Evolutionary conservation across 2,888 invertebrate species (phyloP).

Genomic region (Hypena proboscidalis): DNA sequence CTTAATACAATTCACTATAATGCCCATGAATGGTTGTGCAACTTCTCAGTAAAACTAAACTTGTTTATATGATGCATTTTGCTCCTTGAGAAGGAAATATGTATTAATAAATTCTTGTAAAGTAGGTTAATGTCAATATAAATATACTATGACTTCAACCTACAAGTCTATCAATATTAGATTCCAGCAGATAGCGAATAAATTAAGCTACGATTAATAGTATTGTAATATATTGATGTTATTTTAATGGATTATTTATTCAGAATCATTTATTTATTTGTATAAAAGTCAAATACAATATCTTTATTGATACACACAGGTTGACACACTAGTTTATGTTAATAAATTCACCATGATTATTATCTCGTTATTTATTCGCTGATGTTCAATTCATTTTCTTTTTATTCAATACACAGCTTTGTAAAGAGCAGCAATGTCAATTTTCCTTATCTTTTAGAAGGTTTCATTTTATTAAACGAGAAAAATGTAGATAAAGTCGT

Average conservation of each 20-base stretch:
- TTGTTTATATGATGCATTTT: slow-evolving; percentile 38
- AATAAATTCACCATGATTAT: no score
- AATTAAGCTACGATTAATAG: slow-evolving; percentile 26
- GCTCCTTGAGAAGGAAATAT: slow-evolving; percentile 37
- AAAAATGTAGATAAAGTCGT: slow-evolving; percentile 8
- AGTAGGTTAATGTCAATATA: slow-evolving; percentile 44
- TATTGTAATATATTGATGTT: slow-evolving; percentile 8
- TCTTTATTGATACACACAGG: no score
- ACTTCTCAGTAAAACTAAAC: background rate
- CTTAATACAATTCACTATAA: slow-evolving; percentile 14
- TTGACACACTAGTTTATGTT: no score
- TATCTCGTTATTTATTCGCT: background rate
- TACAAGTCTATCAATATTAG: slow-evolving; percentile 27
- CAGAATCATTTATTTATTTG: background rate
- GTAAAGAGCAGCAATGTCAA: background rate
- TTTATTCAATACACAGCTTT: background rate
- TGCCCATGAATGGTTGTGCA: slow-evolving; percentile 8
- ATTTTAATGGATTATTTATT: slow-evolving; percentile 15
- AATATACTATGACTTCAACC: slow-evolving; percentile 27
- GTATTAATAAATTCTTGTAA: slow-evolving; percentile 33
- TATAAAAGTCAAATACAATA: no score
- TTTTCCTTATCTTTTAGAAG: background rate
- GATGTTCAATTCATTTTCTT: background rate
- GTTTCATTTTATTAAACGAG: slow-evolving; percentile 9
- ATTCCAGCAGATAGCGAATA: slow-evolving; percentile 9